Base-by-base conservation (phyloP, 2,797 vertebrate species). In the Enteromius unitaeniatus region DNA sequence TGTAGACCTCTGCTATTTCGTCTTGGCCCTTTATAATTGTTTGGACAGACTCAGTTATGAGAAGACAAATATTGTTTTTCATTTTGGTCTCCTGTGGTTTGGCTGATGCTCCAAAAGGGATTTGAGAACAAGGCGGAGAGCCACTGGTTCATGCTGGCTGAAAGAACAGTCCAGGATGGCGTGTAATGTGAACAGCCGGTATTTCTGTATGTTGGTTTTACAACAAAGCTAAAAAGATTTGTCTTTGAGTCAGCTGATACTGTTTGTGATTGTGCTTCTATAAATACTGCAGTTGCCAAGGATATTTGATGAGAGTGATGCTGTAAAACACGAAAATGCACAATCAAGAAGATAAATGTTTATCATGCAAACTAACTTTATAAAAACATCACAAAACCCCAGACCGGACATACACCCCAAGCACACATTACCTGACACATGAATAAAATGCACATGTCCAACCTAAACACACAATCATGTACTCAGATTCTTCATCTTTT, bases 401-500 rank as follows among this genome's bases (percentile, higher is more conserved):
- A 17, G 49, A 37, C 34, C 3, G 2, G 72, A 55, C 19, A 21
- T 19, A 26, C 23, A 28, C 23, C 15, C 14, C 15, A 72, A 73
- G 17, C 28, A n/a, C 65, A 40, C 65, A 19, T 11, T 68, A 68
- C 65, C 40, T 40, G 34, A 68, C 31, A 67, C 26, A 49, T 51
- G 26, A n/a, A 8, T 51, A 73, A 31, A 19, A 17, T 53, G 65
- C 34, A n/a, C 19, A 19, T 40, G 26, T 74, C 26, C 47, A 34
- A 9, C 49, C 55, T 58, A 58, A 76, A 58, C 53, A 76, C 49
- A 23, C 10, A 55, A 34, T n/a, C 19, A 55, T 14, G 1, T 15
- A 26, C 76, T 89, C 82, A 74, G 55, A 28, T 40, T 45, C 42
- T 72, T 47, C 3, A 81, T 81, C 78, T 87, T 3, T 45, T 77